A percentile compares a stretch with the other conserved stretches of the same genome.
These are phyloP conservation scores for Bradysia coprophila DNA, from an alignment of 1,140 invertebrate species.

Conservation along the genomic window DNA sequence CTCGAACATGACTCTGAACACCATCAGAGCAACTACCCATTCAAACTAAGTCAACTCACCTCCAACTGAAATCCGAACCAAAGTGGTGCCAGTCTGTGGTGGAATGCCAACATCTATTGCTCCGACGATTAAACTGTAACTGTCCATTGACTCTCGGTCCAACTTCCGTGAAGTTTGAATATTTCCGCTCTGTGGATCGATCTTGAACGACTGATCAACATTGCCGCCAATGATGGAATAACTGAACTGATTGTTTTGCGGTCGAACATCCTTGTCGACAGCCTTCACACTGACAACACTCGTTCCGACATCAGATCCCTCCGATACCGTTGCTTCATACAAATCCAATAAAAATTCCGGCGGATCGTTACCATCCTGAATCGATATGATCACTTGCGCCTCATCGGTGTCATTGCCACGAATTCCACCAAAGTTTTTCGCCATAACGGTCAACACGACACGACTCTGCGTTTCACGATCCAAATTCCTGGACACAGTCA, in stretches of 20 bases:
- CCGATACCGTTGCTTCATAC: conserved; percentile 60
- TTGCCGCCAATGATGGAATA: conserved; percentile 82
- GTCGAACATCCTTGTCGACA: conserved; percentile 75
- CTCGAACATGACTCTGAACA: background rate
- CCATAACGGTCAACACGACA: conserved; percentile 77
- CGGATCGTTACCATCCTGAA: conserved; percentile 91
- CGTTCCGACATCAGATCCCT: conserved; percentile 52
- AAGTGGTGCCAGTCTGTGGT: conserved; percentile 72
- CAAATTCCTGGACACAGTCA: conserved; percentile 60
- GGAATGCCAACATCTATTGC: conserved; percentile 78
- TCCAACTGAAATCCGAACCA: conserved; percentile 42
- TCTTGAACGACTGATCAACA: conserved; percentile 61
- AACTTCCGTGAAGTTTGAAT: conserved; percentile 56
- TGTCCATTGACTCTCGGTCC: conserved; percentile 62
- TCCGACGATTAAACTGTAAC: conserved; percentile 67
- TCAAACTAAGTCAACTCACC: background rate
- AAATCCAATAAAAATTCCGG: conserved; percentile 65
- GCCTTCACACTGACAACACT: conserved; percentile 65
- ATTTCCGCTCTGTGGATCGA: conserved; percentile 70
- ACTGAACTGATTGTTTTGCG: conserved; percentile 81
- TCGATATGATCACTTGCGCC: conserved; percentile 79
- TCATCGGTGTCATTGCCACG: conserved; percentile 88
- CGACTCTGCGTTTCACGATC: conserved; percentile 83
- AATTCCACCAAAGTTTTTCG: conserved; percentile 86
- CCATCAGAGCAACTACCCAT: no score